Base-by-base conservation (phyloP, 1,140 invertebrate genomes). In the Pteromalus puparum region DNA sequence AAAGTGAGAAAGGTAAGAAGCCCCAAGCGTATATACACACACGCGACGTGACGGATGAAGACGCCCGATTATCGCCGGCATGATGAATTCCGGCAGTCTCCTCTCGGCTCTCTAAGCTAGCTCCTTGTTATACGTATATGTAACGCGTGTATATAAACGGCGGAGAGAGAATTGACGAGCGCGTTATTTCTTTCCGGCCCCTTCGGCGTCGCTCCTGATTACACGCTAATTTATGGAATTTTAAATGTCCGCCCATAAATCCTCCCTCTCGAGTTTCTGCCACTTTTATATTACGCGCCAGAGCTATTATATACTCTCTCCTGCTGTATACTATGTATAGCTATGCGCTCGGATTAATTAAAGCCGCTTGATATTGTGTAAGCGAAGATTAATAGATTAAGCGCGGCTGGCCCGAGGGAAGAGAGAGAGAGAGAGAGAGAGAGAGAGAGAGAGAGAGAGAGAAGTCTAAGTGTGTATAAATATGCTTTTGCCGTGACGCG, bases 201-300 rank as follows among this genome's bases (percentile, higher is more conserved):
- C 73, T n/a, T n/a, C 73, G 73, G 30, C 18, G 28, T 46, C 73
- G 73, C 73, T 30, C 2, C 61, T 73, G 65, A 72, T 84, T 73
- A 73, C 53, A n/a, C 26, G 42, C 68, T 84, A 84, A 84, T 84
- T 84, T 73, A 84, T 84, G 65, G 76, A 46, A 79, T 84, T 84
- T 84, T 73, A 79, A 84, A 79, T 79, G 61, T 21, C 78, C 42
- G 10, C 26, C 9, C 76, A 42, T 77, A 84, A 79, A 79, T 84
- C 67, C 13, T 78, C 53, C 38, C 53, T 61, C 53, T 61, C 53
- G 53, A 61, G 53, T 82, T 74, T 75, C 73, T 67, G 18, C 5
- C 53, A 75, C 28, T 76, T 81, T 81, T 73, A 81, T 81, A 34
- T 73, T 28, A 24, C 18, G 12, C n/a, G 7, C 67, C 65, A 30